A percentile compares a stretch with the other conserved stretches of the same genome.
Evolutionary conservation across 2,888 invertebrate genomes (phyloP).

Genomic region (Dolichopus griseipennis): DNA sequence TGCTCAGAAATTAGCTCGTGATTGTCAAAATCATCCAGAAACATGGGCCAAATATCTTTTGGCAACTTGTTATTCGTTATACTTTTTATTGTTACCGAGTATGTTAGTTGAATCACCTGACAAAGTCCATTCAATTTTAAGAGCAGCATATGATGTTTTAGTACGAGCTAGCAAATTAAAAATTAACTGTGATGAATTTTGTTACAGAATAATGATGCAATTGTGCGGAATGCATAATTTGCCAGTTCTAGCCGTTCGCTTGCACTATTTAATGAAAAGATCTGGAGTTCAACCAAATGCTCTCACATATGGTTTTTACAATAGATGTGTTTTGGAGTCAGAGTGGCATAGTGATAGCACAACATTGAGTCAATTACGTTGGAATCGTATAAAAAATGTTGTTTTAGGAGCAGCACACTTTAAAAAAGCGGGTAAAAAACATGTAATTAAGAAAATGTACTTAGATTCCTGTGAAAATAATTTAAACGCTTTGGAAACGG

Average conservation of each 20-base stretch:
- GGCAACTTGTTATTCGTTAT: conserved; percentile 84
- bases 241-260: conserved; percentile 88
- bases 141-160: conserved; percentile 76
- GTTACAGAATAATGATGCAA: conserved; percentile 98
- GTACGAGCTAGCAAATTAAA: conserved; percentile 77
- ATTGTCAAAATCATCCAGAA: conserved; percentile 60
- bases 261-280: conserved; percentile 84
- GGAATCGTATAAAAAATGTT: conserved; percentile 90
- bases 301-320: conserved; percentile 85
- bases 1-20: conserved; percentile 64
- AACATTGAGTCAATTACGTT: conserved; percentile 66
- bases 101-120: conserved; percentile 61
- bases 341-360: conserved; percentile 84
- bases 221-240: conserved; percentile 90
- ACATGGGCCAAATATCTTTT: conserved; percentile 88
- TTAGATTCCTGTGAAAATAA: conserved; percentile 40
- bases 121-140: conserved; percentile 65
- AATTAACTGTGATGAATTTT: conserved; percentile 90
- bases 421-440: conserved; percentile 62
- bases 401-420: conserved; percentile 86
- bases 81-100: conserved; percentile 93
- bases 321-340: conserved; percentile 81
- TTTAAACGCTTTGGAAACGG: conserved; percentile 38
- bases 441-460: conserved; percentile 45
- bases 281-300: conserved; percentile 94